Conservation (phyloP, 30 jellyfish, hydroid and myxozoan genomes). For the Hydra vulgaris region DNA sequence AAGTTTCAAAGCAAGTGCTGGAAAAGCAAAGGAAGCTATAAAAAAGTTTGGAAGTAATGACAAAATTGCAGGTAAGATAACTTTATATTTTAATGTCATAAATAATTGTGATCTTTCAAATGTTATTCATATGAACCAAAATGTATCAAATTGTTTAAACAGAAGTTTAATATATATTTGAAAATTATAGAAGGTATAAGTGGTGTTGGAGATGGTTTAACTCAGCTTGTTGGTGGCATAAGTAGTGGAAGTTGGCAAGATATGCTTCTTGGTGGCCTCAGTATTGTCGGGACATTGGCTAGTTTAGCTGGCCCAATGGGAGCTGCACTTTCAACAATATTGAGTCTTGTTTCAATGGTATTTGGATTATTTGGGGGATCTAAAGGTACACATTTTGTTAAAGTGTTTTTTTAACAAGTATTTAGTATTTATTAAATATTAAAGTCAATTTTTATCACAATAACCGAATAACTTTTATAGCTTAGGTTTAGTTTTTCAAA, state of each 20-base stretch:
- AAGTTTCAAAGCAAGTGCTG: background rate
- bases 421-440: too few species aligned
- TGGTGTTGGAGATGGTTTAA: slow-evolving; percentile 5
- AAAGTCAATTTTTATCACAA: too few species aligned
- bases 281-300: slow-evolving; percentile 7
- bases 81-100: too few species aligned
- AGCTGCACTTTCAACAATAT: slow-evolving; percentile 1
- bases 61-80: background rate
- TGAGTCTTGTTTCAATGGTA: slow-evolving; percentile 9
- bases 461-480: too few species aligned
- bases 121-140: too few species aligned
- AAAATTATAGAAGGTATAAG: background rate
- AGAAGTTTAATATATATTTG: background rate
- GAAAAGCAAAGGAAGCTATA: background rate
- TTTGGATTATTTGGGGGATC: slow-evolving; percentile 1
- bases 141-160: background rate
- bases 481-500: too few species aligned
- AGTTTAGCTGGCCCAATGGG: slow-evolving; percentile 9
- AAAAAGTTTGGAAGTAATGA: background rate
- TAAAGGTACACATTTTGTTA: background rate
- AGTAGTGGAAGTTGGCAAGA: slow-evolving; percentile 5
- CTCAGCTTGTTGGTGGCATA: slow-evolving; percentile 10
- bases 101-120: too few species aligned
- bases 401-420: background rate
- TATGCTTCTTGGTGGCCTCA: slow-evolving; percentile 2